Base-by-base conservation (phyloP, 53 echinoderm and acorn worm genomes). In the Holothuria scabra region DNA sequence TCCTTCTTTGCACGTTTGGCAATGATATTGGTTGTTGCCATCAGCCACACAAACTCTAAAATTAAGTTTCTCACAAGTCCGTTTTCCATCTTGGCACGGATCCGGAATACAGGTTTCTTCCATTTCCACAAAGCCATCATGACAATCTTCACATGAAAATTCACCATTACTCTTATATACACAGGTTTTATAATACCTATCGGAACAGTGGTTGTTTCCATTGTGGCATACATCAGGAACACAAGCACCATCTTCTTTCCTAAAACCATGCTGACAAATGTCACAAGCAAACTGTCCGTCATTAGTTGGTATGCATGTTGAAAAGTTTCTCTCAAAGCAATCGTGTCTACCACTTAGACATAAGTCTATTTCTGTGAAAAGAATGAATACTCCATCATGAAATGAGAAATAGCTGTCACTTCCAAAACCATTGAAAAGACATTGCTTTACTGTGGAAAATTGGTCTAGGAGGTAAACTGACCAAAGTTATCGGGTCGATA, bases 1-100 rank as follows among this genome's bases (percentile, higher is more conserved):
- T 5, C 64, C 64, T 7, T 26, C n/a, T 26, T 64, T 64, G 30
- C 64, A 64, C 0, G 11, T 30, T 30, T 64, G 25, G 14, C 64
- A 64, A 10, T 64, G 64, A 30, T 64, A 64, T 64, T 21, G 64
- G 64, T 64, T 64, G 20, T 64, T 64, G 12, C 64, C 64, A 30
- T 64, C 64, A 3, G 64, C 18, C 9, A 64, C 64, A 30, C 64
- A 64, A 5, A 12, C 30, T 30, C 11, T 30, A 22, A 64, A 64
- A 21, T 64, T 64, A 13, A 28, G 64, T 30, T 12, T 26, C 12
- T 64, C 64, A 30, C 64, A 64, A 30, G 64, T 64, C 64, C 30
- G 64, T 12, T 1, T 26, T 30, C 64, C 64, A 26, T 26, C 64
- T 0, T 0, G 14, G 64, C 64, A 64, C 12, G 64, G 64, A 30